A percentile compares a stretch with the other conserved stretches of the same genome.
These are phyloP conservation scores for Paralvinella palmiformis DNA, from an alignment of 1,140 invertebrate genomes.

Conservation along the genomic window DNA sequence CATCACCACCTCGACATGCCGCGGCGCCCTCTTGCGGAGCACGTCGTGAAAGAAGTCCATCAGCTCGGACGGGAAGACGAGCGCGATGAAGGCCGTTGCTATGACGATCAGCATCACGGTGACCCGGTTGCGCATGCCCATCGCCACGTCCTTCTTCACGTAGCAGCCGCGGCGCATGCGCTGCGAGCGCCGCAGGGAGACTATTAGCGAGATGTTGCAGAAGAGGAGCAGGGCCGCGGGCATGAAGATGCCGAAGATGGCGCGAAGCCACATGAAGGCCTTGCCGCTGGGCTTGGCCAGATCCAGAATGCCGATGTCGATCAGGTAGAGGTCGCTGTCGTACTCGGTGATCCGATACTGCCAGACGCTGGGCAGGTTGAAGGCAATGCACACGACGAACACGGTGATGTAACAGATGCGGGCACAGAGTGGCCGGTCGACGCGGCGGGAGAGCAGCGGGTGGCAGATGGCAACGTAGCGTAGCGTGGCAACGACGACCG, in stretches of 20 bases:
- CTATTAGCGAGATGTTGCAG: slow-evolving; percentile 10
- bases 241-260: not conserved
- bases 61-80: slow-evolving; percentile 43
- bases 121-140: slow-evolving; percentile 26
- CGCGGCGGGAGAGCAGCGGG: not conserved
- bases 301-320: slow-evolving; percentile 7
- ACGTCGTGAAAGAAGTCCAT: slow-evolving; percentile 30
- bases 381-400: not conserved
- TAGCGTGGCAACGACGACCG: not conserved
- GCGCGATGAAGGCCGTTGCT: slow-evolving; percentile 37
- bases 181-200: slow-evolving; percentile 26
- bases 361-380: not conserved
- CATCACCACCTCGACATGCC: slow-evolving; percentile 6
- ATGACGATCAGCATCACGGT: slow-evolving; percentile 42
- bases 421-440: not conserved
- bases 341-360: not conserved
- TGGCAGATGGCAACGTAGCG: slow-evolving; percentile 3
- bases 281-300: not conserved
- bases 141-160: slow-evolving; percentile 22
- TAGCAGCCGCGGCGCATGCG: slow-evolving; percentile 26
- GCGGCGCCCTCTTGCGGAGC: too few species aligned
- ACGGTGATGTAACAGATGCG: not conserved
- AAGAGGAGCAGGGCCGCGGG: not conserved
- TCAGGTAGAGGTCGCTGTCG: not conserved
- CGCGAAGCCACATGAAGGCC: not conserved